Evolutionary conservation across 1,140 invertebrate genomes (phyloP).

Genomic region (silkworm (Bombyx mori)): ASM3026992v2 NC_085116.1:4110501-4111000

Average conservation of each 20-base stretch:
- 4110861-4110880: constrained; percentile 32
- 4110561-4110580: too few species aligned
- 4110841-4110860: constrained; percentile 42
- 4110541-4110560: too few species aligned
- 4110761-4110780: neutral
- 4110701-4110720: neutral
- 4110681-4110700: neutral
- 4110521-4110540: neutral
- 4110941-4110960: constrained; percentile 3
- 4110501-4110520: constrained; percentile 4
- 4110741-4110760: neutral
- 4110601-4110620: constrained; percentile 2
- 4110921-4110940: constrained; percentile 28
- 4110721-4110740: neutral
- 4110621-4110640: neutral
- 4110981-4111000: too few species aligned
- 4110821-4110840: constrained; percentile 49
- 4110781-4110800: constrained; percentile 24
- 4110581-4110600: neutral
- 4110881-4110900: neutral
- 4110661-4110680: neutral
- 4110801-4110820: constrained; percentile 49
- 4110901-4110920: constrained; percentile 1
- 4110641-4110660: neutral
- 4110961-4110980: too few species aligned